Base-by-base conservation (phyloP, 92 coral and sea anemone genomes). In the Epizoanthus fatuus region DNA sequence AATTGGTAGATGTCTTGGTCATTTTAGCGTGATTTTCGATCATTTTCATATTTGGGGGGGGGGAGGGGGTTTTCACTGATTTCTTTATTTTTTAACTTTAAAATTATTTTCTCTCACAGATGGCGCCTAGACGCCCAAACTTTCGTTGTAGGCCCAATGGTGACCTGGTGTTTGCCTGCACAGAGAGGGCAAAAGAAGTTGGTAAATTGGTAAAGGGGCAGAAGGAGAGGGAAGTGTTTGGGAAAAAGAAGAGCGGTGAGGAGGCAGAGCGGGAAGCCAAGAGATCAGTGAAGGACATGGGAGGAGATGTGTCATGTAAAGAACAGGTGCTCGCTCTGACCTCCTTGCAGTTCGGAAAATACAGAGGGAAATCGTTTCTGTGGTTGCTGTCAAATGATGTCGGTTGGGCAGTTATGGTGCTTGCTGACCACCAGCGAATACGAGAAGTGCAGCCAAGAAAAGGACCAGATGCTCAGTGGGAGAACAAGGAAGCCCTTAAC, bases 331-430 rank as follows among this genome's bases (percentile, higher is more conserved):
- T 62, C 11, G 0, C 15, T 10, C 20, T 79, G 84, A 60, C 72
- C 0, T 25, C 3, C 57, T 2, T 79, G 73, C 84, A 59, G 57
- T 79, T 79, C 9, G 72, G 84, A 8, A 57, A 60, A 38, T 79
- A 79, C 32, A 4, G 59, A n/a, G 74, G 73, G 2, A 79, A 79
- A 38, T 57, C 15, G 73, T 79, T 79, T 10, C 19, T 79, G 7
- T 79, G 84, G 84, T 25, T 79, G 3, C 37, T 79, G 74, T 54
- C 32, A 37, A 79, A 79, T 9, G 84, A 79, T 47, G 84, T 79
- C 11, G 74, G 84, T 2, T 79, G 74, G 72, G 57, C 84, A 5
- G 67, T 56, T 2, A 79, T 80, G 74, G 51, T 80, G 53, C 20
- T 80, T 56, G 85, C 82, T 49, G 82, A 47, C 68, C 82, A 76